phyloP scores from a whole-genome alignment of 2,888 invertebrate species.

The Dusona sp. region DNA sequence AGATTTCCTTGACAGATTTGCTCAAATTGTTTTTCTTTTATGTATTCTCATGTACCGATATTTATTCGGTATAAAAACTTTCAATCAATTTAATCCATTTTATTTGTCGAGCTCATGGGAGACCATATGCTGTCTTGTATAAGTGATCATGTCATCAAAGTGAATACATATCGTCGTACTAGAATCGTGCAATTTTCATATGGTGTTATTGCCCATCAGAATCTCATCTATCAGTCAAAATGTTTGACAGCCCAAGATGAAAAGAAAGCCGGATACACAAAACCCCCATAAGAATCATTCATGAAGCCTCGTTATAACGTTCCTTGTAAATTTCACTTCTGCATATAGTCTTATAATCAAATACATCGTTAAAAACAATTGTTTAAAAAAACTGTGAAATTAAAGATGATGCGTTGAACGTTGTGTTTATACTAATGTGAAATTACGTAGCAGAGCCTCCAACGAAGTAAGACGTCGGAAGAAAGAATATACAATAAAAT shows the following conservation, averaged over 20 bases:
- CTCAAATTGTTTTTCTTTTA: background rate
- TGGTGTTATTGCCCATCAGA: conserved; percentile 1
- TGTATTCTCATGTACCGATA: background rate
- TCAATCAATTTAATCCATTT: conserved; percentile 20
- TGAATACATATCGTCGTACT: conserved; percentile 6
- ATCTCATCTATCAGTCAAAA: conserved; percentile 2
- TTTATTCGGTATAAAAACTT: background rate
- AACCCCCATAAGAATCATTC: conserved; percentile 4
- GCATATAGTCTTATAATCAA: background rate
- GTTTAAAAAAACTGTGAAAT: conserved; percentile 11
- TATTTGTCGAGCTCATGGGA: background rate
- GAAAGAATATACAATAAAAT: background rate
- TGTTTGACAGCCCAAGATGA: conserved; percentile 10
- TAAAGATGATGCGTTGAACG: background rate
- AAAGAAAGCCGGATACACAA: background rate
- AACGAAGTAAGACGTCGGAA: background rate
- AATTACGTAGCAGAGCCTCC: background rate
- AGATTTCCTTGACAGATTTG: background rate
- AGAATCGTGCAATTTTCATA: background rate
- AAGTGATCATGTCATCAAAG: conserved; percentile 11
- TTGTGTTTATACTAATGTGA: background rate
- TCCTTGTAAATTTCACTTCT: conserved; percentile 3
- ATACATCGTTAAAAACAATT: conserved; percentile 6
- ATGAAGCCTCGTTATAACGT: background rate
- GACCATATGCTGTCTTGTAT: background rate